Base-by-base conservation (phyloP, 2,797 vertebrate species). In the Cuculus canorus region DNA sequence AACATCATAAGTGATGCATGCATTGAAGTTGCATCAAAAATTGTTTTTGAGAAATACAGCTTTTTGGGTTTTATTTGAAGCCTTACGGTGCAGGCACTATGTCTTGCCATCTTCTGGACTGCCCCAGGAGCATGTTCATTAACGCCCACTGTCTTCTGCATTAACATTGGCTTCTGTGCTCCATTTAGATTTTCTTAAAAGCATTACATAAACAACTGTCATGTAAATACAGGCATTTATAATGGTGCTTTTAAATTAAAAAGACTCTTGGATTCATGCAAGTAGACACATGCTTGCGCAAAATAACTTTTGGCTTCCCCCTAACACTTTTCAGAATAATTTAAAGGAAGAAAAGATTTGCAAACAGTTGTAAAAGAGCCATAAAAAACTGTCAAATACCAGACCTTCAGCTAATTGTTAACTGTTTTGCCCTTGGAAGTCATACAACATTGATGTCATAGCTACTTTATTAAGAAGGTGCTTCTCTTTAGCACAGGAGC, bases 331-430 rank as follows among this genome's bases (percentile, higher is more conserved):
- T 82, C 65, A 87, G 94, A 93, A 96, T 95, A 95, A 93, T 94
- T 96, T 96, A 93, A 95, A 92, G 92, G 94, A 95, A 96, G 96
- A 96, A 94, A 96, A 96, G 80, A 92, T 96, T 95, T 96, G 95
- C 92, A 97, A 95, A 93, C 88, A 90, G 93, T 94, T 96, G 85
- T 96, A 92, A 96, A 96, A 97, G 93, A 97, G 94, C 94, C 94
- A 96, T 97, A 96, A 97, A 96, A 96, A 96, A 89, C 88, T 96
- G 96, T 96, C 95, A 96, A 92, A 96, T 96, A 87, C 90, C 95
- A 96, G 92, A 90, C 66, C 93, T 93, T 97, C 83, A 93, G 80
- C 93, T 97, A 96, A 97, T 96, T 96, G 95, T 94, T 93, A 94
- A 96, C 87, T 93, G 82, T 93, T 96, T 96, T 95, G 66, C 94